Percentiles rank a stretch among this genome's conserved stretches.
Evolutionary conservation across 2,888 invertebrate genomes (phyloP).

Genomic region (Yponomeuta cagnagella): DNA sequence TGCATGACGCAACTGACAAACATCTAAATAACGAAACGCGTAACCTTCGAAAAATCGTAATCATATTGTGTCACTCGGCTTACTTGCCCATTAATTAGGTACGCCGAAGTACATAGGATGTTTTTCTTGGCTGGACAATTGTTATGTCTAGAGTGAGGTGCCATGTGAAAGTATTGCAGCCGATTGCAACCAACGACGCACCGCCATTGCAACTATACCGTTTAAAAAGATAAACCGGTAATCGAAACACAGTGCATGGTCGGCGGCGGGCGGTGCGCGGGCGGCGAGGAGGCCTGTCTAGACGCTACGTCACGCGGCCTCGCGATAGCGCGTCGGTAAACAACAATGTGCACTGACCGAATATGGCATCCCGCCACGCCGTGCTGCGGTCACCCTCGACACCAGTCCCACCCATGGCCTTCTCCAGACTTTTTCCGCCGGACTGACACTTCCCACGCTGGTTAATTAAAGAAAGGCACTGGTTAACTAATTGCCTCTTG

Average conservation of each 20-base stretch:
- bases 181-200: not conserved
- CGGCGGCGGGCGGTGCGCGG: constrained; percentile 33
- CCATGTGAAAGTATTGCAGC: constrained; percentile 3
- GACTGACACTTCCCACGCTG: not conserved
- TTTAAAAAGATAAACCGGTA: constrained; percentile 70
- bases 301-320: constrained; percentile 78
- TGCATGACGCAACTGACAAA: no score
- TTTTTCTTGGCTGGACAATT: not conserved
- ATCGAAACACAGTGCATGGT: constrained; percentile 63
- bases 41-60: no score
- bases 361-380: constrained; percentile 65
- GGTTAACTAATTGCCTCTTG: no score
- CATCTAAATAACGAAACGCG: no score
- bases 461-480: not conserved
- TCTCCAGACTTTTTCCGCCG: not conserved
- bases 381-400: constrained; percentile 46
- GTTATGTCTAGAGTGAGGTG: not conserved
- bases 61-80: no score
- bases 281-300: constrained; percentile 53
- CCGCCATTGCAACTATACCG: constrained; percentile 59
- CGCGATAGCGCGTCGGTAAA: constrained; percentile 77
- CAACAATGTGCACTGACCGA: constrained; percentile 75
- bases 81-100: no score
- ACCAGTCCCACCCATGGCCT: constrained; percentile 24
- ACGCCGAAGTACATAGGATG: not conserved